Evolutionary conservation across 2,888 invertebrate genomes (phyloP).

Genomic region (Tridacna crocea): DNA sequence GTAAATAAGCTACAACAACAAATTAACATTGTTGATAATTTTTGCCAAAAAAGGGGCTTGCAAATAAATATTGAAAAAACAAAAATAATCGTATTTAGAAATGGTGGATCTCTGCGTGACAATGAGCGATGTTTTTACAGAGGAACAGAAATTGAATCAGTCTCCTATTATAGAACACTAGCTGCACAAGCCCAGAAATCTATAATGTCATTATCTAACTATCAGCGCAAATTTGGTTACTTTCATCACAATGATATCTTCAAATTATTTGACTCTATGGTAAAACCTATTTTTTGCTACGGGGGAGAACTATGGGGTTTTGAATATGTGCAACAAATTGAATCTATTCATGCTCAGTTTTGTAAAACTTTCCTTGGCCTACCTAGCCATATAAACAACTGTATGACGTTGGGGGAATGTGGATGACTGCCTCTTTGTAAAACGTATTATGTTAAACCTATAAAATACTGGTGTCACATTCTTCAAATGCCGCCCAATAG

Average conservation of each 20-base stretch:
- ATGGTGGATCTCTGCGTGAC: conserved; percentile 12
- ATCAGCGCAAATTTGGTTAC: conserved; percentile 3
- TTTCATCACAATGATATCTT: conserved; percentile 2
- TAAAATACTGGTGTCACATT: conserved; percentile 1
- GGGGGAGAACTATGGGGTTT: conserved; percentile 21
- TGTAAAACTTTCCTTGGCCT: conserved; percentile 1
- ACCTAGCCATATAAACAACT: background rate
- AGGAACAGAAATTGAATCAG: conserved; percentile 15
- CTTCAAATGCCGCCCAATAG: background rate
- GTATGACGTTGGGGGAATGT: conserved; percentile 4
- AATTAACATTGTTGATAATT: conserved; percentile 16
- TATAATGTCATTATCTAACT: background rate
- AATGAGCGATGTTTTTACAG: background rate
- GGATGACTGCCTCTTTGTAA: background rate
- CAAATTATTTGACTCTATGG: conserved; percentile 24
- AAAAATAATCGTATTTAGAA: conserved; percentile 6
- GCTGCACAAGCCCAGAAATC: conserved; percentile 19
- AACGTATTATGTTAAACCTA: background rate
- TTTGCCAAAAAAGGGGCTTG: conserved; percentile 19
- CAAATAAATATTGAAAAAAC: conserved; percentile 4
- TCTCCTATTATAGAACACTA: conserved; percentile 8
- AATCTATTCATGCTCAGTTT: background rate
- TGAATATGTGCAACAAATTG: conserved; percentile 1
- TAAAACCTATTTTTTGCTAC: conserved; percentile 14
- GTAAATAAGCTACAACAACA: conserved; percentile 21